These are phyloP conservation scores for Oenanthe oenanthe DNA, from an alignment of 2,113 vertebrate species.

Conservation along the genomic window DNA sequence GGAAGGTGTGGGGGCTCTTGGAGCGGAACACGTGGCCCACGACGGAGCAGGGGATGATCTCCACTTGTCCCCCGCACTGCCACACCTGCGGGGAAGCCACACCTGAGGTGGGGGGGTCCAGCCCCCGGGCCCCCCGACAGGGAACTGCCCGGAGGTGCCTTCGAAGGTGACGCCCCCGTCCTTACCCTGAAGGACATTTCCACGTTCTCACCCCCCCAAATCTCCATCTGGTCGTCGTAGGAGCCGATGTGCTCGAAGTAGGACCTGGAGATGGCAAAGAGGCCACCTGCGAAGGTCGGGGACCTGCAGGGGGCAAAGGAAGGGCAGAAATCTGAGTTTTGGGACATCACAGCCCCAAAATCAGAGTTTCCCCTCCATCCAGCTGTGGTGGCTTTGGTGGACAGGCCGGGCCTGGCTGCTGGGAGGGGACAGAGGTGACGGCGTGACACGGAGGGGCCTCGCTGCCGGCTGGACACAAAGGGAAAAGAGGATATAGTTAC, in stretches of 20 bases:
- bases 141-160: background rate
- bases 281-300: conserved; percentile 93
- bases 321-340: background rate
- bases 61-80: conserved; percentile 93
- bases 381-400: background rate
- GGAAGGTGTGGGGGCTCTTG: conserved; percentile 96
- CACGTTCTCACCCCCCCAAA: conserved; percentile 98
- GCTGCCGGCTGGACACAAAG: rapidly evolving
- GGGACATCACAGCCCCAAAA: background rate
- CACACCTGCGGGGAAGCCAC: conserved; percentile 80
- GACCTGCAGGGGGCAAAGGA: conserved; percentile 70
- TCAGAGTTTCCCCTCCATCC: background rate
- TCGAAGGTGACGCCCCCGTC: background rate
- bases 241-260: conserved; percentile 97
- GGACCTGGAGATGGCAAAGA: conserved; percentile 91
- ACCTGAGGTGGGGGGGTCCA: background rate
- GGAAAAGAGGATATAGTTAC: background rate
- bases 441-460: rapidly evolving
- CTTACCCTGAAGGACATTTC: conserved; percentile 98
- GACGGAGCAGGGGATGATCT: conserved; percentile 95
- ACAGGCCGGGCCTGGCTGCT: rapidly evolving
- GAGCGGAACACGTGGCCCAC: conserved; percentile 96
- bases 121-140: rapidly evolving
- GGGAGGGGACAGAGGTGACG: background rate
- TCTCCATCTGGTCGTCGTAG: conserved; percentile 98